phyloP scores from a whole-genome alignment of 2,888 invertebrate species.

The Drosophila sordidapex region DNA sequence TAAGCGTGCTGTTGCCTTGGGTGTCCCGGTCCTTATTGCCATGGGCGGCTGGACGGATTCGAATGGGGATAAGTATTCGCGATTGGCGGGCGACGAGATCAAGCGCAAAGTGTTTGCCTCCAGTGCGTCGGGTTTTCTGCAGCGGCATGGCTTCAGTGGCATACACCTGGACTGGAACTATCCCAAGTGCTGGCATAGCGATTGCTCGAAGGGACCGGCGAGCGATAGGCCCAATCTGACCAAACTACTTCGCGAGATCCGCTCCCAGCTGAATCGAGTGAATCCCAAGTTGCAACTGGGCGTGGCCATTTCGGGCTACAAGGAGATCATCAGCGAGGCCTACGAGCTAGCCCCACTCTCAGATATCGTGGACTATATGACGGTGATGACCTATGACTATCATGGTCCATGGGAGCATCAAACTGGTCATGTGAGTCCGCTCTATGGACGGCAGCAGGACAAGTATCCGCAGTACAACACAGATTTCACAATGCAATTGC shows the following conservation, averaged over 20 bases:
- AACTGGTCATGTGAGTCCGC: constrained; percentile 93
- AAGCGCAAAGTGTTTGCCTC: constrained; percentile 90
- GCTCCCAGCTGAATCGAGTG: constrained; percentile 76
- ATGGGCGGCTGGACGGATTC: constrained; percentile 99
- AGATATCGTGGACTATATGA: constrained; percentile 90
- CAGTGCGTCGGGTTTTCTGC: constrained; percentile 89
- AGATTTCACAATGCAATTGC: constrained; percentile 92
- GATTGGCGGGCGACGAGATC: constrained; percentile 89
- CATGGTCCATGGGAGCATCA: constrained; percentile 94
- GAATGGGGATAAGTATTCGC: constrained; percentile 93
- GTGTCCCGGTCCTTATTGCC: constrained; percentile 89
- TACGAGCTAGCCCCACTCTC: constrained; percentile 92
- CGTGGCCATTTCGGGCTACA: constrained; percentile 94
- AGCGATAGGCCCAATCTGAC: constrained; percentile 92
- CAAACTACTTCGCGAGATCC: constrained; percentile 89
- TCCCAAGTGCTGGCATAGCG: constrained; percentile 96
- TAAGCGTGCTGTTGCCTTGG: constrained; percentile 90
- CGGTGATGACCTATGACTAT: constrained; percentile 95
- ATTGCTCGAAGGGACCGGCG: constrained; percentile 92
- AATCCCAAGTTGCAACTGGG: constrained; percentile 89
- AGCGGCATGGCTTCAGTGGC: constrained; percentile 92
- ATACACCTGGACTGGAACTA: constrained; percentile 98
- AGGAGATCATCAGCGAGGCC: constrained; percentile 94
- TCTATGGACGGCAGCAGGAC: constrained; percentile 89
- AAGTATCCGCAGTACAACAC: constrained; percentile 91